phyloP scores from a whole-genome alignment of 2,113 vertebrate species.

The Calyptommatus sinebrachiatus region DNA sequence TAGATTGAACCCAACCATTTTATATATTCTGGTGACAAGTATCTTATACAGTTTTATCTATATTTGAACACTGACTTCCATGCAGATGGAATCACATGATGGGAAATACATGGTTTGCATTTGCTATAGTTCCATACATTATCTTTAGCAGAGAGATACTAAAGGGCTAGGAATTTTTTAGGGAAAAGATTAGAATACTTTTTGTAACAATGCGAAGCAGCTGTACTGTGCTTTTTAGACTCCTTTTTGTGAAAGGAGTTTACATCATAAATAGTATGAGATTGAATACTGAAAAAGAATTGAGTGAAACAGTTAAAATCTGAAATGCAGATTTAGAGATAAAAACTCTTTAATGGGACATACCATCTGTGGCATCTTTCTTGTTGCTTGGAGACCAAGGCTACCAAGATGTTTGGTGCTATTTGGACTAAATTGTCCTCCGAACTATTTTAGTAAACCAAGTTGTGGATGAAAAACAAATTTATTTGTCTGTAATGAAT shows the following conservation, averaged over 20 bases:
- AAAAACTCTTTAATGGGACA: not conserved
- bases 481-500: not conserved
- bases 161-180: not conserved
- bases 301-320: not conserved
- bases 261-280: not conserved
- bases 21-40: not conserved
- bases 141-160: not conserved
- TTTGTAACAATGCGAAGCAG: not conserved
- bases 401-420: constrained; percentile 15
- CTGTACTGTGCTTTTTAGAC: not conserved
- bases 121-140: not conserved
- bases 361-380: constrained; percentile 6
- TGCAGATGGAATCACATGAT: not conserved
- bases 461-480: not conserved
- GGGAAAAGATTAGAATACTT: not conserved
- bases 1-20: not conserved
- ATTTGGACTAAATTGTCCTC: constrained; percentile 15
- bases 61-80: not conserved
- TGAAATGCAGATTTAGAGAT: constrained; percentile 9
- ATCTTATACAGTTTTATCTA: not conserved
- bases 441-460: not conserved
- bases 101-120: not conserved
- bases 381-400: constrained; percentile 19
- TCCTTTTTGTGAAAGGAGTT: not conserved
- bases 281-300: not conserved